Percentiles rank a stretch among this genome's conserved stretches.
Evolutionary conservation across 2,797 vertebrate species (phyloP).

Genomic region (Oreonectes daqikongensis): DNA sequence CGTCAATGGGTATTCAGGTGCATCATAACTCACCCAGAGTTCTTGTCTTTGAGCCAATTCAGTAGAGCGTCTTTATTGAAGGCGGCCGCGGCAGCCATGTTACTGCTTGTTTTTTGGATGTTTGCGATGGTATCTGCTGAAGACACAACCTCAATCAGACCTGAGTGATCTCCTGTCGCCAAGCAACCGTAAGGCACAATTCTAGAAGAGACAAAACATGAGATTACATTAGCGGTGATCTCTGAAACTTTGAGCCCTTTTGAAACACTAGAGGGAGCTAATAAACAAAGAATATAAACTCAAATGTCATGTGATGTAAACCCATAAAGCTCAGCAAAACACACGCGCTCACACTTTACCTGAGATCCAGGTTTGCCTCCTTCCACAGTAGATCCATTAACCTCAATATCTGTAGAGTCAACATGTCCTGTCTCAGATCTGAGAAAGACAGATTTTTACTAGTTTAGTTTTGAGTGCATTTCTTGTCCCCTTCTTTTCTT

Average conservation of each 20-base stretch:
- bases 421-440: conserved; percentile 95
- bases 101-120: conserved; percentile 97
- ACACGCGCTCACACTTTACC: conserved; percentile 71
- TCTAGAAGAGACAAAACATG: conserved; percentile 67
- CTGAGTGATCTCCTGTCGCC: conserved; percentile 95
- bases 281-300: not conserved
- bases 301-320: too few species aligned
- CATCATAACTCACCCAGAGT: conserved; percentile 81
- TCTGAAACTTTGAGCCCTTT: too few species aligned
- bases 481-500: not conserved
- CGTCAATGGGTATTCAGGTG: not conserved
- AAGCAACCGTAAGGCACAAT: conserved; percentile 96
- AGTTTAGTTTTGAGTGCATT: not conserved
- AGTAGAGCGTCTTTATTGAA: conserved; percentile 98
- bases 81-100: conserved; percentile 93
- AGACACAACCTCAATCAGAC: conserved; percentile 95
- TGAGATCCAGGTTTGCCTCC: conserved; percentile 92
- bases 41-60: conserved; percentile 98
- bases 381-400: conserved; percentile 98
- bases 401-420: conserved; percentile 92
- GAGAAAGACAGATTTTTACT: conserved; percentile 24
- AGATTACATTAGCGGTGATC: not conserved
- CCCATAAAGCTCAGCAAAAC: not conserved
- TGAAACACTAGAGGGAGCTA: not conserved
- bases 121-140: conserved; percentile 96